These are phyloP conservation scores for Drosophila anomelani DNA, from an alignment of 2,888 invertebrate genomes.

Conservation along the genomic window DNA sequence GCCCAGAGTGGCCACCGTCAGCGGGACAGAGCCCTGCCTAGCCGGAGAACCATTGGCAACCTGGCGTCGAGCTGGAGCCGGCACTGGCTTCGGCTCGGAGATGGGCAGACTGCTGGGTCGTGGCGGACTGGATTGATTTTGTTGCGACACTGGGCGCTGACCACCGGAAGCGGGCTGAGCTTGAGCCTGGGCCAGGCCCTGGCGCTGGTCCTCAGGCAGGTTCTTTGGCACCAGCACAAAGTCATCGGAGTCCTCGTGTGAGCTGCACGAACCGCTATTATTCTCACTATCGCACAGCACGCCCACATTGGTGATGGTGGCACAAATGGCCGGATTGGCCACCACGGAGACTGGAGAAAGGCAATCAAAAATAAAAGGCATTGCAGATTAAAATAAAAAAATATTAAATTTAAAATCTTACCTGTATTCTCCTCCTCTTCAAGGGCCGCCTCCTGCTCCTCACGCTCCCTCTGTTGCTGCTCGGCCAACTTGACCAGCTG, in stretches of 20 bases:
- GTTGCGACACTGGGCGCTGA: slow-evolving; percentile 55
- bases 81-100: slow-evolving; percentile 91
- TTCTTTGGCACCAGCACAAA: slow-evolving; percentile 92
- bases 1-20: slow-evolving; percentile 67
- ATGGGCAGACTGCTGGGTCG: slow-evolving; percentile 89
- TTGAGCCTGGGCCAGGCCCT: slow-evolving; percentile 37
- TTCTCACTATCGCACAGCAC: slow-evolving; percentile 85
- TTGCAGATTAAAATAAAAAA: background rate
- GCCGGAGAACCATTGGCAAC: slow-evolving; percentile 56
- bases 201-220: slow-evolving; percentile 87
- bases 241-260: slow-evolving; percentile 90
- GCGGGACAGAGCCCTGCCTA: slow-evolving; percentile 51
- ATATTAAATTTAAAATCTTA: slow-evolving; percentile 19
- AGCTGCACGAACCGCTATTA: slow-evolving; percentile 86
- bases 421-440: slow-evolving; percentile 77
- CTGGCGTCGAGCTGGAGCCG: slow-evolving; percentile 85
- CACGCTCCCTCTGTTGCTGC: slow-evolving; percentile 67
- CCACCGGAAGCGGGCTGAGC: slow-evolving; percentile 44
- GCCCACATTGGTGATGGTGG: slow-evolving; percentile 87
- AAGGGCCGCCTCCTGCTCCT: slow-evolving; percentile 67
- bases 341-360: slow-evolving; percentile 85
- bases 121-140: slow-evolving; percentile 87
- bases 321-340: slow-evolving; percentile 86
- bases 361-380: background rate
- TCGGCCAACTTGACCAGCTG: slow-evolving; percentile 69